phyloP scores from a whole-genome alignment of 2,888 invertebrate genomes.

The Petrolisthes cinctipes region DNA sequence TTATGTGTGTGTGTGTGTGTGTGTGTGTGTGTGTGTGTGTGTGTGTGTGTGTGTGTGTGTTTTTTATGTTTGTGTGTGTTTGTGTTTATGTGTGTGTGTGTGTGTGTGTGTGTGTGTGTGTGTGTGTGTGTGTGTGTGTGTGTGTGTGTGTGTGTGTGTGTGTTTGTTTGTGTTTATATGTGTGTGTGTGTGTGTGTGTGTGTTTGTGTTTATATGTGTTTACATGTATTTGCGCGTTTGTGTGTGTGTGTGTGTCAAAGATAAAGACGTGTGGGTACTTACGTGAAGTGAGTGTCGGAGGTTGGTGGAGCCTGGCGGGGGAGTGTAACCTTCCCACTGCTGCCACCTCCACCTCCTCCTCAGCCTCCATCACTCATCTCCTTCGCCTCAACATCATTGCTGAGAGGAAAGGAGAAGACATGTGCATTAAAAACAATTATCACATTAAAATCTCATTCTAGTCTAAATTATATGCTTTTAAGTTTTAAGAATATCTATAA shows the following conservation, averaged over 20 bases:
- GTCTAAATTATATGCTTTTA: too few species aligned
- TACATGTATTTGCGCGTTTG: background rate
- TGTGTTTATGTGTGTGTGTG: too few species aligned
- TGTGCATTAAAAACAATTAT: background rate
- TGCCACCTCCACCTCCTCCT: slow-evolving; percentile 14
- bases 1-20: too few species aligned
- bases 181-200: background rate
- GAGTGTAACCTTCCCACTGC: background rate
- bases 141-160: background rate
- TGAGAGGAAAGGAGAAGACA: background rate
- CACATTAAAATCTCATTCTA: background rate
- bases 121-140: background rate
- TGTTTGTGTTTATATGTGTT: background rate
- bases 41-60: slow-evolving; percentile 3
- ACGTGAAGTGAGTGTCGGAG: background rate
- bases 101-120: background rate
- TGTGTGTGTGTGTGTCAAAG: background rate
- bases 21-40: too few species aligned
- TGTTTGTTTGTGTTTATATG: too few species aligned
- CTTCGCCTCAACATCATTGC: slow-evolving; percentile 15
- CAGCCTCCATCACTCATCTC: slow-evolving; percentile 35
- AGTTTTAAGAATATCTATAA: too few species aligned
- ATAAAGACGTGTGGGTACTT: background rate
- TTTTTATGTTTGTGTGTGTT: too few species aligned
- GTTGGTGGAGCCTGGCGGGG: slow-evolving; percentile 15